Conservation (phyloP, 30 jellyfish, hydroid and myxozoan genomes). For the Aurelia aurita complex sp. Pacific region DNA sequence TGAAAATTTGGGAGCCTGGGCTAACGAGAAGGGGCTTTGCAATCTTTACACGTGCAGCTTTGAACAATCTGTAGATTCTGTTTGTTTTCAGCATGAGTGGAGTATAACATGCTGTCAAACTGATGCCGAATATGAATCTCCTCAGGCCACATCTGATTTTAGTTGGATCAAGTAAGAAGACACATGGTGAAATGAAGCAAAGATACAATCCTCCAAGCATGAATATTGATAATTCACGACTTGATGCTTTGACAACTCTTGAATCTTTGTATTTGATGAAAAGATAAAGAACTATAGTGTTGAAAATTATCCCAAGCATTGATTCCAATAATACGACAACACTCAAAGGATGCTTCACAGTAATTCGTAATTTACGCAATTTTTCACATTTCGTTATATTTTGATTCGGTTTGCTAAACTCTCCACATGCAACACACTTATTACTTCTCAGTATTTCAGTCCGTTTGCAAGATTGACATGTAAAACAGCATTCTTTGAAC, state of each 20-base stretch:
- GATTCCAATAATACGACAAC: slow-evolving; percentile 20
- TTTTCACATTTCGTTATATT: slow-evolving; percentile 8
- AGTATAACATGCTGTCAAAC: slow-evolving; percentile 80
- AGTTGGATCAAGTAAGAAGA: slow-evolving; percentile 49
- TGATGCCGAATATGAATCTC: slow-evolving; percentile 76
- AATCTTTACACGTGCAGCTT: slow-evolving; percentile 55
- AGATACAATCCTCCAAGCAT: slow-evolving; percentile 52
- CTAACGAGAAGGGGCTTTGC: slow-evolving; percentile 64
- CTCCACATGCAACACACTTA: slow-evolving; percentile 28
- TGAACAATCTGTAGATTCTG: slow-evolving; percentile 82
- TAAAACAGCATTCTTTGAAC: slow-evolving; percentile 52
- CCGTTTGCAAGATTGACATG: slow-evolving; percentile 31
- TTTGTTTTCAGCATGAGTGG: slow-evolving; percentile 82
- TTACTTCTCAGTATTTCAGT: slow-evolving; percentile 25
- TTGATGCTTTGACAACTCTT: slow-evolving; percentile 59
- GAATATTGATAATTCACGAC: slow-evolving; percentile 56
- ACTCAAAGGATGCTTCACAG: slow-evolving; percentile 3
- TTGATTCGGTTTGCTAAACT: slow-evolving; percentile 15
- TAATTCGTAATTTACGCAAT: slow-evolving; percentile 13
- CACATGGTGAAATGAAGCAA: slow-evolving; percentile 62
- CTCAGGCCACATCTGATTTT: slow-evolving; percentile 52
- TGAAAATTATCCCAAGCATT: slow-evolving; percentile 22
- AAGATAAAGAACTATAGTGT: slow-evolving; percentile 20
- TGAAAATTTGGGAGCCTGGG: slow-evolving; percentile 75
- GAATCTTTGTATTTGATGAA: slow-evolving; percentile 47